Conservation (phyloP, 2,888 invertebrate species). For the Caradrina kadenii region DNA sequence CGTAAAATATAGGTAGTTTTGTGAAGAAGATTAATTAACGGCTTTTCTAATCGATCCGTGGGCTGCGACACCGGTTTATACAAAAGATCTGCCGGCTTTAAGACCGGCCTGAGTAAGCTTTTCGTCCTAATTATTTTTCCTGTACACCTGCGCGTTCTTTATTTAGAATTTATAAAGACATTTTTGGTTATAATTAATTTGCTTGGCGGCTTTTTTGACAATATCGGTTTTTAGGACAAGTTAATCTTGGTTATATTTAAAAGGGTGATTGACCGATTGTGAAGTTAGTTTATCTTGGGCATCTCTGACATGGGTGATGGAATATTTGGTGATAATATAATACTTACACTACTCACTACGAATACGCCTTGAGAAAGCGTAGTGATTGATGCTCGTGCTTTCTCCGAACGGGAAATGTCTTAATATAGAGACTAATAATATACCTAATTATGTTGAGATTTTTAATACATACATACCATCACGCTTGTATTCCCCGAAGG, state of each 20-base stretch:
- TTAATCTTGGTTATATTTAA: neutral
- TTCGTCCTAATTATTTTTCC: slow-evolving; percentile 48
- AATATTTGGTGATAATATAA: too few species aligned
- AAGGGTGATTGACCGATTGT: neutral
- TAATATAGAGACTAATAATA: too few species aligned
- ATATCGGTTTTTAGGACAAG: neutral
- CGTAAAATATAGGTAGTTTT: slow-evolving; percentile 33
- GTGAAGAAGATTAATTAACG: slow-evolving; percentile 59
- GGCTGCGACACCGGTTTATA: slow-evolving; percentile 36
- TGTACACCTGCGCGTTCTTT: slow-evolving; percentile 38
- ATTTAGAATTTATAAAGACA: slow-evolving; percentile 25
- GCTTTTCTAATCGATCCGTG: slow-evolving; percentile 51
- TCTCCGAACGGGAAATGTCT: too few species aligned
- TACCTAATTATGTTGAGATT: too few species aligned
- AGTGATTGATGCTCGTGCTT: too few species aligned
- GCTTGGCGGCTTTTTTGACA: slow-evolving; percentile 4
- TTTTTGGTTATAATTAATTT: slow-evolving; percentile 43
- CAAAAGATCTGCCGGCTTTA: slow-evolving; percentile 54
- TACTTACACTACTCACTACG: too few species aligned
- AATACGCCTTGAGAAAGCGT: too few species aligned
- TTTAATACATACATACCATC: too few species aligned
- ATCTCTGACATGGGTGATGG: too few species aligned
- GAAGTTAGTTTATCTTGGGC: too few species aligned
- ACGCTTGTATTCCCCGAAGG: too few species aligned
- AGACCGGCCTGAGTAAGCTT: slow-evolving; percentile 45